A percentile compares a stretch with the other conserved stretches of the same genome.
These are phyloP conservation scores for Opisthocomus hoazin DNA, from an alignment of 2,113 vertebrate genomes.

Conservation along the genomic window DNA sequence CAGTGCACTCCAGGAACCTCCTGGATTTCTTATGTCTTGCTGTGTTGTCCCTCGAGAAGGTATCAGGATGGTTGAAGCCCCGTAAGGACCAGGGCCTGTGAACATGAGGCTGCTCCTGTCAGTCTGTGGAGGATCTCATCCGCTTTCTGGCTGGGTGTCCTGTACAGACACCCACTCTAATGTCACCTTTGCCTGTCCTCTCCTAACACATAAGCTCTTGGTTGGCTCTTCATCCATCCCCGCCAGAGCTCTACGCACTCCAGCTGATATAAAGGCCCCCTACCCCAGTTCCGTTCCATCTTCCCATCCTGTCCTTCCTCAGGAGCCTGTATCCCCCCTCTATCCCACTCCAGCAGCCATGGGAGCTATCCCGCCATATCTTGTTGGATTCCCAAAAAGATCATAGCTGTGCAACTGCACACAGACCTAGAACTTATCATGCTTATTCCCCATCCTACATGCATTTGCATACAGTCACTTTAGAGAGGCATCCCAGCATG, in stretches of 20 bases:
- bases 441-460: neutral
- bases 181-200: neutral
- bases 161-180: neutral
- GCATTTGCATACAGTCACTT: neutral
- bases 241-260: neutral
- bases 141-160: neutral
- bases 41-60: neutral
- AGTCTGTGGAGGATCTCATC: neutral
- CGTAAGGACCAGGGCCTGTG: neutral
- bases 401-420: neutral
- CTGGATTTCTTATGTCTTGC: neutral
- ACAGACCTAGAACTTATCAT: neutral
- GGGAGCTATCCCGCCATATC: neutral
- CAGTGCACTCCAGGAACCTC: neutral
- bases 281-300: accelerated
- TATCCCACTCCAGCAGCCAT: neutral
- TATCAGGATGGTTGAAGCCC: neutral
- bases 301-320: neutral
- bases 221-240: neutral
- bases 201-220: neutral
- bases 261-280: neutral
- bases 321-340: neutral
- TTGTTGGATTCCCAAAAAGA: neutral
- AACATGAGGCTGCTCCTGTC: neutral
- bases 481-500: neutral